Evolutionary conservation across 2,888 invertebrate genomes (phyloP).

Genomic region (Lasioglossum vierecki): DNA sequence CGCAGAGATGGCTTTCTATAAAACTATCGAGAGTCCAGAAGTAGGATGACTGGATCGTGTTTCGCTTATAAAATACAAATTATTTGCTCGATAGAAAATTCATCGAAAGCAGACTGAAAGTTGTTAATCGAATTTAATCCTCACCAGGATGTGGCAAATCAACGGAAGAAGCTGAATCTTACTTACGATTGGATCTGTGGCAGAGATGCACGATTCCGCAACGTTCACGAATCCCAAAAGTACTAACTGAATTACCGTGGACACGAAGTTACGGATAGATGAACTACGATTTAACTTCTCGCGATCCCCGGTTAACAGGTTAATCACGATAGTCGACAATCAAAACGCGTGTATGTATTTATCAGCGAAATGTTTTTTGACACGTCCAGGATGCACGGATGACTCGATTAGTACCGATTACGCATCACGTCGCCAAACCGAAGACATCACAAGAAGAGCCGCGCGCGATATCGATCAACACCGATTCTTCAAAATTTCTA

Average conservation of each 20-base stretch:
- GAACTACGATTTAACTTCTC: background rate
- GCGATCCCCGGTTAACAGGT: background rate
- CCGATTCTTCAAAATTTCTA: background rate
- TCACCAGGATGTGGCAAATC: background rate
- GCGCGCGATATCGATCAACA: background rate
- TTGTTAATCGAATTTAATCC: background rate
- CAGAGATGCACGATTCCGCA: background rate
- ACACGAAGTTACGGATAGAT: background rate
- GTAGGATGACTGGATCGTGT: background rate
- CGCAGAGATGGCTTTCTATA: background rate
- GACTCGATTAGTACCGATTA: background rate
- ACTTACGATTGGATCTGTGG: background rate
- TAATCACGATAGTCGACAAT: constrained; percentile 28
- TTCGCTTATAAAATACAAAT: background rate
- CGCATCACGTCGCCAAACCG: background rate
- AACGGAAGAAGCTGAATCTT: background rate
- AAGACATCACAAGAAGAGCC: background rate
- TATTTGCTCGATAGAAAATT: background rate
- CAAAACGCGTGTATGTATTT: constrained; percentile 38
- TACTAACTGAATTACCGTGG: background rate
- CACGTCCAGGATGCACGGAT: background rate
- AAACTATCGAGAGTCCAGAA: background rate
- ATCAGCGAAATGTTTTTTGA: constrained; percentile 30
- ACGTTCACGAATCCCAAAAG: background rate
- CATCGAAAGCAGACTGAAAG: background rate